Percentiles rank a stretch among this genome's conserved stretches.
Evolutionary conservation across 2,113 vertebrate genomes (phyloP).

Genomic region (Siniperca chuatsi): DNA sequence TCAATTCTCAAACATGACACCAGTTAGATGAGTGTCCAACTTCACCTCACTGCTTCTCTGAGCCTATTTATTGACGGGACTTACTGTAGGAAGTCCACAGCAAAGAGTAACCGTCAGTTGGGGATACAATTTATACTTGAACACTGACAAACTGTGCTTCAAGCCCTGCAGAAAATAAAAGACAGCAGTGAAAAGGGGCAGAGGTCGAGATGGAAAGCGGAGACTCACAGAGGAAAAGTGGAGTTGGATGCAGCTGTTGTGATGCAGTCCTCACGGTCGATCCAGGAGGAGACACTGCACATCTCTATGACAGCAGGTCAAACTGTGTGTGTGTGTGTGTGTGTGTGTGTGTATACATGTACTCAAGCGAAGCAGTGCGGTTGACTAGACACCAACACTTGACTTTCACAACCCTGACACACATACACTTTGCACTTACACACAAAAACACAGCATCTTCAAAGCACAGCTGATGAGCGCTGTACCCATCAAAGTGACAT

Average conservation of each 20-base stretch:
- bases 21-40: not conserved
- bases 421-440: constrained; percentile 4
- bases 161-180: constrained; percentile 16
- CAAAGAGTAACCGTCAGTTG: constrained; percentile 1
- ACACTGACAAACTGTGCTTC: constrained; percentile 23
- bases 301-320: constrained; percentile 66
- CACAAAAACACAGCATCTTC: constrained; percentile 21
- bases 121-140: constrained; percentile 21
- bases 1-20: not conserved
- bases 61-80: constrained; percentile 4
- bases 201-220: not conserved
- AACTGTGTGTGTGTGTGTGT: constrained; percentile 27
- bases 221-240: constrained; percentile 12
- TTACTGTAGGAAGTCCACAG: not conserved
- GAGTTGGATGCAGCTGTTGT: constrained; percentile 44
- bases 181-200: not conserved
- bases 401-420: constrained; percentile 40
- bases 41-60: not conserved
- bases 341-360: constrained; percentile 16
- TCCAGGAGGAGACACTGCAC: constrained; percentile 33
- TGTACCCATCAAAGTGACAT: constrained; percentile 47
- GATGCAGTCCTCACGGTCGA: constrained; percentile 52
- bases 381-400: constrained; percentile 61
- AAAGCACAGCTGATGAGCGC: constrained; percentile 37
- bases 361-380: constrained; percentile 32